Base-by-base conservation (phyloP, 2,797 vertebrate genomes). In the Spinibarbus caldwelli region DNA sequence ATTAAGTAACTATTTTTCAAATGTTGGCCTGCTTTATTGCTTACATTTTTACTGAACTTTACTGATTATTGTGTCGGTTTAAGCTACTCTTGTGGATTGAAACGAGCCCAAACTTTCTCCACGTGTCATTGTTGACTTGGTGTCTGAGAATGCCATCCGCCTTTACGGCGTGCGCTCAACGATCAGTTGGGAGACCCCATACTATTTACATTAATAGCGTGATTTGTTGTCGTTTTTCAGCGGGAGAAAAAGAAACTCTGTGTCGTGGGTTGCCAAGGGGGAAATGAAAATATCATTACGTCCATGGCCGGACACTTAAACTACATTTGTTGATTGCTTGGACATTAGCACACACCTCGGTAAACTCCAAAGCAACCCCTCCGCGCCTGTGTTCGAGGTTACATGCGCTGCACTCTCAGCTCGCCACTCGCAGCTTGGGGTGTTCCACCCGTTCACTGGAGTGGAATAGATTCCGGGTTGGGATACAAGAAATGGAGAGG, bases 341-440 rank as follows among this genome's bases (percentile, higher is more conserved):
- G 94, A 90, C 90, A 95, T 96, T 96, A 96, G 93, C 91, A 92
- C 92, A 96, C 95, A 96, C 93, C 94, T 95, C 95, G 94, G 93
- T 95, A 95, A 91, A 95, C 95, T 90, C 94, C 91, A 95, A 96
- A 96, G 95, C 92, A 95, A 91, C 95, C 96, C 96, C 95, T 95
- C 90, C 80, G 95, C 82, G 95, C 93, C 90, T 75, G 93, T 93
- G 94, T 95, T 95, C 92, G 94, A 95, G 94, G 95, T 78, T 85
- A 78, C 83, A 85, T 85, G 76, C 75, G 38, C 94, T 94, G 95
- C 94, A 92, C 92, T 91, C 90, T 86, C 90, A 94, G 92, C 89
- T 93, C 83, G 83, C 93, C 94, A 92, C 92, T 92, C 91, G 91
- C 85, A 91, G 92, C 93, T 92, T 90, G 91, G 91, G 92, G 94